Base-by-base conservation (phyloP, 2,113 vertebrate species). In the Cathartes aura region DNA sequence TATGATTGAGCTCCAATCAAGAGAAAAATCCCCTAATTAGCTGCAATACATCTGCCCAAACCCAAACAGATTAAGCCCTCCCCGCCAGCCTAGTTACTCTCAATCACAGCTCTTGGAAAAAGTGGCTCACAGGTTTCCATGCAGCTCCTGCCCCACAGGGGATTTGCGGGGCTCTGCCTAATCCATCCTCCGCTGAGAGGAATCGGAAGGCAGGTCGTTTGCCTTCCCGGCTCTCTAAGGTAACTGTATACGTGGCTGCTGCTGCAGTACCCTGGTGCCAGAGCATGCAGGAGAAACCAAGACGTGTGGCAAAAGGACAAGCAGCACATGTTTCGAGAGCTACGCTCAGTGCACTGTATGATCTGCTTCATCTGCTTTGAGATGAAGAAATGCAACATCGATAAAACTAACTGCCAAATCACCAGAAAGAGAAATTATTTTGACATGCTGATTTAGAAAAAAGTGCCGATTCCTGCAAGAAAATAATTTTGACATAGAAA, bases 21-120 rank as follows among this genome's bases (percentile, higher is more conserved):
- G n/a, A 86, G 56, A 87, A 96, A 93, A 91, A 30, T 60, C 47
- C 23, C 48, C 34, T 91, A 63, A 85, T 84, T 67, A 84, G 29
- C 47, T 15, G 30, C 15, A 87, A 38, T 19, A 52, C 53, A 24
- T 79, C 70, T 85, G 15, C 55, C 45, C 59, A 81, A 80, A 89
- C 30, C 81, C 60, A 84, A 91, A 70, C 32, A 74, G 87, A 84
- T 15, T 7, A 89, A 89, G 72, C 38, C 20, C 47, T 87, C 1
- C 14, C 38, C 0, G 0, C 4, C 78, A 93, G 43, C 50, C 32
- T 53, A 58, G 38, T 26, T 78, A 66, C 17, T 87, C 87, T 66
- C 91, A 89, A 47, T 43, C 91, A 70, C 50, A 63, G 60, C 36
- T 68, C 70, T 52, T 84, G 53, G 53, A 56, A 42, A 50, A 92